Percentiles rank a stretch among this genome's conserved stretches.
Conservation (phyloP, 2,888 invertebrate species). For the Platypus cylindrus region DNA sequence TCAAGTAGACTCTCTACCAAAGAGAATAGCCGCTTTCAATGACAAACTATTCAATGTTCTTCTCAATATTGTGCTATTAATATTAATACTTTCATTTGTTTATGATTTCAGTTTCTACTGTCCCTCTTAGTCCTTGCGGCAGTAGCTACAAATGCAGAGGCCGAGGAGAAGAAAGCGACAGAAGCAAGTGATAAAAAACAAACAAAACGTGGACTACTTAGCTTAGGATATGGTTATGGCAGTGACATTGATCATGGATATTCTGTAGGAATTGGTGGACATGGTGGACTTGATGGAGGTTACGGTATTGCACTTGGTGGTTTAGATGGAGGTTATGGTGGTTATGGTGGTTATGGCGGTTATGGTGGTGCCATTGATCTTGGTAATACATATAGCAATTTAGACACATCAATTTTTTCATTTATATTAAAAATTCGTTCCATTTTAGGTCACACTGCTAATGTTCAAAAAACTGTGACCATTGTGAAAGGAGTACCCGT, state of each 20-base stretch:
- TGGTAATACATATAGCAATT: slow-evolving; percentile 3
- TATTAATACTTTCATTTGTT: too few species aligned
- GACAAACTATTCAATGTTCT: too few species aligned
- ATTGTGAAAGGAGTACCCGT: slow-evolving; percentile 52
- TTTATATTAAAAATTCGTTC: not conserved
- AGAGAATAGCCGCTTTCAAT: too few species aligned
- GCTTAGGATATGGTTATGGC: slow-evolving; percentile 70
- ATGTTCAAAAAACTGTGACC: slow-evolving; percentile 52
- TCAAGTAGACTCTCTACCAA: too few species aligned
- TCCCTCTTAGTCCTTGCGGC: slow-evolving; percentile 62
- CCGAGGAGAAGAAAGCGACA: slow-evolving; percentile 47
- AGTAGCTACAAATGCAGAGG: slow-evolving; percentile 50
- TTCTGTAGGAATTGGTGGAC: slow-evolving; percentile 45
- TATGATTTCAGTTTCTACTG: slow-evolving; percentile 49
- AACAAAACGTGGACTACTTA: slow-evolving; percentile 68
- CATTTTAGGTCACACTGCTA: slow-evolving; percentile 32
- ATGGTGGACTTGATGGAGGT: slow-evolving; percentile 27
- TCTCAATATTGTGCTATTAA: too few species aligned
- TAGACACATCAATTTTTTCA: not conserved
- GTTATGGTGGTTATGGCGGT: slow-evolving; percentile 14
- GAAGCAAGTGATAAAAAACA: slow-evolving; percentile 52
- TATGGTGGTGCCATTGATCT: slow-evolving; percentile 9
- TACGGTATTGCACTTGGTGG: slow-evolving; percentile 18
- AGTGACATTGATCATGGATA: slow-evolving; percentile 64
- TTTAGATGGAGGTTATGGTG: slow-evolving; percentile 7